Conservation (phyloP, 2,797 vertebrate genomes). For the Sphenopsis melanotis region DNA sequence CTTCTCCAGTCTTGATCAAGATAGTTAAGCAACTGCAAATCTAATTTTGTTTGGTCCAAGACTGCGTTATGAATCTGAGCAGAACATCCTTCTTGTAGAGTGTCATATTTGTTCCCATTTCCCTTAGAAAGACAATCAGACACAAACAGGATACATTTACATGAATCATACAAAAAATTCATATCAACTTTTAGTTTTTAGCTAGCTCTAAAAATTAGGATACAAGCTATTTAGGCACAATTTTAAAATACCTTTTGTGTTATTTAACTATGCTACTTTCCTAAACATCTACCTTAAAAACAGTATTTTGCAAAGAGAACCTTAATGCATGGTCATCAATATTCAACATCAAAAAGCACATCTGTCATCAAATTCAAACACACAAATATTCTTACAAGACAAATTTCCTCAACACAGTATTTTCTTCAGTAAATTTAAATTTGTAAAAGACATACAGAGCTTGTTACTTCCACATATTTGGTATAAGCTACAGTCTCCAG, state of each 20-base stretch:
- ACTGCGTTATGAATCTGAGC: slow-evolving; percentile 88
- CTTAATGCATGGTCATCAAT: background rate
- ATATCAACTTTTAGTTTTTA: background rate
- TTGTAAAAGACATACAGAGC: background rate
- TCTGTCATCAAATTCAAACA: background rate
- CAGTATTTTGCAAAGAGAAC: background rate
- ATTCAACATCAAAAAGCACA: background rate
- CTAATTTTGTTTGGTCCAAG: slow-evolving; percentile 83
- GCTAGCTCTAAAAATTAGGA: background rate
- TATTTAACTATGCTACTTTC: background rate
- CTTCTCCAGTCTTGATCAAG: slow-evolving; percentile 89
- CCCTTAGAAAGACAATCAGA: slow-evolving; percentile 71
- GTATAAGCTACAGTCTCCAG: background rate
- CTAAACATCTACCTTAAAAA: background rate
- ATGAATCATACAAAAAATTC: background rate
- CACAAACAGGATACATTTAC: background rate
- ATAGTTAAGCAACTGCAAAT: slow-evolving; percentile 85
- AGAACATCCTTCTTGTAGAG: slow-evolving; percentile 84
- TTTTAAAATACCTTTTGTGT: background rate
- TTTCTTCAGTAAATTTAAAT: background rate
- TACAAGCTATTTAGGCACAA: background rate
- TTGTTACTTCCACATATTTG: background rate
- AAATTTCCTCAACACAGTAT: background rate
- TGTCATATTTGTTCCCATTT: slow-evolving; percentile 61
- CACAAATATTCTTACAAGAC: background rate